Conservation (phyloP, 2,797 vertebrate genomes). For the Mallotus villosus region DNA sequence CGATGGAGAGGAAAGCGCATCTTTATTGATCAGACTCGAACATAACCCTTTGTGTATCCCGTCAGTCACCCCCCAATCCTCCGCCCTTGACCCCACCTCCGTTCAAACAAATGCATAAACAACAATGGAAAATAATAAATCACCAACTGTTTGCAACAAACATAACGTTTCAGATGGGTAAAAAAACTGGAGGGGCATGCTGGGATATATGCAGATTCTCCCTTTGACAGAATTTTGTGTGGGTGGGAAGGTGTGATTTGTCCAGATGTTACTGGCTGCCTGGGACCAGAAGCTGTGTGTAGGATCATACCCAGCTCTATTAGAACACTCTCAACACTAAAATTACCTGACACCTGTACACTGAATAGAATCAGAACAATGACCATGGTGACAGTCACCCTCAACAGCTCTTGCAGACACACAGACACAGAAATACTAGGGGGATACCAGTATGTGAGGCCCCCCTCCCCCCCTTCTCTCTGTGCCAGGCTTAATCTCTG, state of each 20-base stretch:
- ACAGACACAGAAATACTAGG: too few relatives aligned
- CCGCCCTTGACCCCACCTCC: background rate
- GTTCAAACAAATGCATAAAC: slow-evolving; percentile 49
- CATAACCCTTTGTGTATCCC: slow-evolving; percentile 63
- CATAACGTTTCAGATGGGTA: too few relatives aligned
- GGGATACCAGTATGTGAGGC: too few relatives aligned
- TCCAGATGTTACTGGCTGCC: background rate
- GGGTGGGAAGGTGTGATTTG: background rate
- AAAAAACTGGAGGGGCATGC: background rate
- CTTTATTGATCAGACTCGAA: slow-evolving; percentile 79
- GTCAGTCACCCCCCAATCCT: slow-evolving; percentile 4
- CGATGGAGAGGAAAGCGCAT: slow-evolving; percentile 64
- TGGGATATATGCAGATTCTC: background rate
- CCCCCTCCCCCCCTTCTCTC: background rate
- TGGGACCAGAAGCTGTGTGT: background rate
- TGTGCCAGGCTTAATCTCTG: background rate
- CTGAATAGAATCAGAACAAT: too few relatives aligned
- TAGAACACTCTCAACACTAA: too few relatives aligned
- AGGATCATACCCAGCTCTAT: too few relatives aligned
- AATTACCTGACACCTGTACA: too few relatives aligned
- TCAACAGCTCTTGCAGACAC: too few relatives aligned
- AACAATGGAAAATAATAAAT: slow-evolving; percentile 55
- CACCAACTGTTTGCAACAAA: slow-evolving; percentile 14
- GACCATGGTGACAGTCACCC: too few relatives aligned
- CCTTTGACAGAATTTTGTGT: background rate